A percentile compares a stretch with the other conserved stretches of the same genome.
Conservation (phyloP, 2,113 vertebrate genomes). For the Thymallus thymallus region DNA sequence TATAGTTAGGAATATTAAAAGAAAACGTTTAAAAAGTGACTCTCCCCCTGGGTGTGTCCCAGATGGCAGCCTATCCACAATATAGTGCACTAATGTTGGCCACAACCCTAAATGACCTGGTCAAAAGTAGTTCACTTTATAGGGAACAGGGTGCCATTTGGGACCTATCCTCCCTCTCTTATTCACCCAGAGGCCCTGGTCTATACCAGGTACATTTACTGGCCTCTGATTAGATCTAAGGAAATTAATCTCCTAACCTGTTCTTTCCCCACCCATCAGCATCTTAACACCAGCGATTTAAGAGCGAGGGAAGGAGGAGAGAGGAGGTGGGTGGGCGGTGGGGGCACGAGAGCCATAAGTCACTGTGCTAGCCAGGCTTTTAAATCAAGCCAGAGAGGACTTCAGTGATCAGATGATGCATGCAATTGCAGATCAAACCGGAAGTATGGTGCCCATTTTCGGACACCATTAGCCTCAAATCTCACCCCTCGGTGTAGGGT, state of each 20-base stretch:
- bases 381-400: conserved; percentile 50
- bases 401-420: conserved; percentile 24
- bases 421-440: conserved; percentile 28
- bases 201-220: conserved; percentile 45
- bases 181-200: conserved; percentile 30
- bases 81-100: neutral
- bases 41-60: too few species aligned
- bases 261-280: conserved; percentile 46
- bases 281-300: conserved; percentile 49
- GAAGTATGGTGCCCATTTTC: too few species aligned
- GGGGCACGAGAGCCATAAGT: conserved; percentile 48
- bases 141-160: neutral
- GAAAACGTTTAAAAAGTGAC: too few species aligned
- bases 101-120: too few species aligned
- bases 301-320: conserved; percentile 17
- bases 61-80: too few species aligned
- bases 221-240: conserved; percentile 50
- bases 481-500: neutral
- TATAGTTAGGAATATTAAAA: too few species aligned
- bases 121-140: neutral
- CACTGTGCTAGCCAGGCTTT: conserved; percentile 46
- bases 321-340: conserved; percentile 8
- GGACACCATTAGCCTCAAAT: too few species aligned
- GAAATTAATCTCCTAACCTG: conserved; percentile 53
- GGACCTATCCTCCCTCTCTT: neutral